These are phyloP conservation scores for Brachyhypopomus occidentalis DNA, from an alignment of 2,113 vertebrate species.

Conservation along the genomic window DNA sequence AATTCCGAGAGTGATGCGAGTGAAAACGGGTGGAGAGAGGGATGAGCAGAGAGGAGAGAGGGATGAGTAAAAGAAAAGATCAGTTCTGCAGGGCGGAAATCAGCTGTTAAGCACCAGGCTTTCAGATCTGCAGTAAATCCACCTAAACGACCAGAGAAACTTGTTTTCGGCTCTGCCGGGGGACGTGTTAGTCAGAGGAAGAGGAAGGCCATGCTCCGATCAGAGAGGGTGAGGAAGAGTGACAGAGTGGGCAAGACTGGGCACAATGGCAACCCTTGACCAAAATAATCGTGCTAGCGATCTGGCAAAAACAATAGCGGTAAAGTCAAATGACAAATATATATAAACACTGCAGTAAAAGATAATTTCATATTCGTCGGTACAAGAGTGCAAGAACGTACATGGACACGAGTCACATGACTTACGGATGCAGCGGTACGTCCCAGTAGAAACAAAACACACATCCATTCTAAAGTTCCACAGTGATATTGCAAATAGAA, in stretches of 20 bases:
- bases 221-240: constrained; percentile 5
- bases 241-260: not conserved
- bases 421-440: too few relatives aligned
- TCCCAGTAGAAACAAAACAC: too few relatives aligned
- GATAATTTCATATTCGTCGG: too few relatives aligned
- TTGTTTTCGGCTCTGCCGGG: not conserved
- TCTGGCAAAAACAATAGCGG: too few relatives aligned
- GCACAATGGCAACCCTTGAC: not conserved
- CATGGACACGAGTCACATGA: too few relatives aligned
- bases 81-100: constrained; percentile 68
- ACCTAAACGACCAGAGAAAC: too few relatives aligned
- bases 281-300: not conserved
- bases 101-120: constrained; percentile 63
- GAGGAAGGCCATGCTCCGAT: constrained; percentile 46
- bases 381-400: too few relatives aligned
- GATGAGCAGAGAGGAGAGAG: constrained; percentile 70
- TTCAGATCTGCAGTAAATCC: constrained; percentile 1
- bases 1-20: constrained; percentile 76
- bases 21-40: constrained; percentile 77
- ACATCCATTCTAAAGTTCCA: too few relatives aligned
- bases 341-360: too few relatives aligned
- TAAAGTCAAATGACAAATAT: too few relatives aligned
- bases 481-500: too few relatives aligned
- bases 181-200: constrained; percentile 7
- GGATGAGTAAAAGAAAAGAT: constrained; percentile 78